Conservation (phyloP, 2,797 vertebrate genomes). For the Trichosurus vulpecula region DNA sequence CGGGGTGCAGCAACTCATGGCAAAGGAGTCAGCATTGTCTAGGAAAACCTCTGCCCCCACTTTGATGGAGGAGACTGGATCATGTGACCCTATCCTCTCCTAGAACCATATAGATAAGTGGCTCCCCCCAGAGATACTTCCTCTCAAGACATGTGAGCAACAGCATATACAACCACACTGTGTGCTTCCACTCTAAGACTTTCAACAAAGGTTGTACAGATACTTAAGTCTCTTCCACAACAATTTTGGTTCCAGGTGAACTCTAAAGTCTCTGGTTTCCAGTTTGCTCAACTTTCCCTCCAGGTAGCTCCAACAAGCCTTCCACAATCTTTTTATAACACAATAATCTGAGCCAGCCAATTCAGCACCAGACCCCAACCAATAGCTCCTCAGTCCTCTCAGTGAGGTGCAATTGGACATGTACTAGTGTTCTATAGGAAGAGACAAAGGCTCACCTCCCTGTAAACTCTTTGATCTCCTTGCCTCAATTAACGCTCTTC, state of each 20-base stretch:
- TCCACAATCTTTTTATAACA: not conserved
- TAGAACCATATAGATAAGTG: not conserved
- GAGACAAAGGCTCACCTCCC: not conserved
- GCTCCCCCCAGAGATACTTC: not conserved
- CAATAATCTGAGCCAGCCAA: not conserved
- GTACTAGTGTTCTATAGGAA: not conserved
- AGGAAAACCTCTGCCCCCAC: not conserved
- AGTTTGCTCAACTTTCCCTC: not conserved
- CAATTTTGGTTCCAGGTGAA: not conserved
- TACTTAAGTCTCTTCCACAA: not conserved
- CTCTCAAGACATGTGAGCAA: not conserved
- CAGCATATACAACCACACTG: not conserved
- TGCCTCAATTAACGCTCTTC: not conserved
- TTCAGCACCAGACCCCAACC: not conserved
- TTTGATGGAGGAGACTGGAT: not conserved
- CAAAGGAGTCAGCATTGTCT: not conserved
- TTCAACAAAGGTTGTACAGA: not conserved
- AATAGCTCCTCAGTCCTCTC: not conserved
- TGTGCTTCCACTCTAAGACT: not conserved
- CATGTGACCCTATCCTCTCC: not conserved
- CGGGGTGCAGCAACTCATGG: not conserved
- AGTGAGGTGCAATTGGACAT: not conserved
- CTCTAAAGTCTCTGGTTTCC: not conserved
- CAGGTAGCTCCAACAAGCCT: not conserved
- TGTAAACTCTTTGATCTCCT: not conserved